These are phyloP conservation scores for Patella caerulea DNA, from an alignment of 2,888 invertebrate genomes.

Conservation along the genomic window DNA sequence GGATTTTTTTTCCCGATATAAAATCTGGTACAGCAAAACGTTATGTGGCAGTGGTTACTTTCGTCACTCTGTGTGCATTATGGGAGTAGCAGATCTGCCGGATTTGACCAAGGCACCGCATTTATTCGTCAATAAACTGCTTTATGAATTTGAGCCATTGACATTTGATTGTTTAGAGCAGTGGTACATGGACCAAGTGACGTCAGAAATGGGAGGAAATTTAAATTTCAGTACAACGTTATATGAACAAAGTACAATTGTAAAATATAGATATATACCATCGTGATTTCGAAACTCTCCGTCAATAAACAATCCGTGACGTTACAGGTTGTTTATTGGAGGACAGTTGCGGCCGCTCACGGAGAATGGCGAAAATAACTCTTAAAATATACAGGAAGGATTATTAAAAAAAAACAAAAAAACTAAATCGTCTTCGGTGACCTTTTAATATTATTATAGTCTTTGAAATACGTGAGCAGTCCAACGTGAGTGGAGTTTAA, in stretches of 20 bases:
- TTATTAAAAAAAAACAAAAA: too few relatives aligned
- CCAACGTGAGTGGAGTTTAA: too few relatives aligned
- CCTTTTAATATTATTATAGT: too few relatives aligned
- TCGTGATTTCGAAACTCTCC: too few relatives aligned
- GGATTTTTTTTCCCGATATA: slow-evolving; percentile 47
- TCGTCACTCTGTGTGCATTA: slow-evolving; percentile 53
- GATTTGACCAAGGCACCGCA: slow-evolving; percentile 41
- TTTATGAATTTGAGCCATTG: slow-evolving; percentile 52
- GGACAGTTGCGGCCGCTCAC: too few relatives aligned
- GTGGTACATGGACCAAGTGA: slow-evolving; percentile 39
- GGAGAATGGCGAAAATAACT: too few relatives aligned
- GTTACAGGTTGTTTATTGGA: too few relatives aligned
- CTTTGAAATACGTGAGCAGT: too few relatives aligned
- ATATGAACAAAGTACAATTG: slow-evolving; percentile 19
- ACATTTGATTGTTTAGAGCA: slow-evolving; percentile 59
- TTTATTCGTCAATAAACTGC: slow-evolving; percentile 64
- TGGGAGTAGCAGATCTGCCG: slow-evolving; percentile 57
- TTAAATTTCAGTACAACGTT: slow-evolving; percentile 19
- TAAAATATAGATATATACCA: not conserved
- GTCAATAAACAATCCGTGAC: too few relatives aligned
- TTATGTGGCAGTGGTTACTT: slow-evolving; percentile 46
- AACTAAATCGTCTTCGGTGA: too few relatives aligned
- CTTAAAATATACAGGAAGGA: too few relatives aligned
- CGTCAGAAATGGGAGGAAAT: slow-evolving; percentile 24
- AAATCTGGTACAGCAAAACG: slow-evolving; percentile 44